Conservation (phyloP, 2,888 invertebrate species). For the Callimorpha dominula region DNA sequence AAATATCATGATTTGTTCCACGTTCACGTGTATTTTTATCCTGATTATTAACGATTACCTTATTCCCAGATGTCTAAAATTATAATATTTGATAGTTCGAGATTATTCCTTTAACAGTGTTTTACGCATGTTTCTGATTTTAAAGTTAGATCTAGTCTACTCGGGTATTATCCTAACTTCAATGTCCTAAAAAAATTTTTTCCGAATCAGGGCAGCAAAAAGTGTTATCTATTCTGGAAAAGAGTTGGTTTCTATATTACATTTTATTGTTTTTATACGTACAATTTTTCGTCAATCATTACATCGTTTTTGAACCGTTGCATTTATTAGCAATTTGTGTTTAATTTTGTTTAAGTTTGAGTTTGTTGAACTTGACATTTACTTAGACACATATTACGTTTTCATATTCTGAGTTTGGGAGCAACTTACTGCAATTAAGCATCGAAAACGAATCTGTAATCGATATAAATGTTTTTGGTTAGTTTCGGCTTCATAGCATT, state of each 20-base stretch:
- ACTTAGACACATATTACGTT: too few relatives aligned
- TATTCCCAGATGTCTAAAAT: slow-evolving; percentile 40
- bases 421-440: too few relatives aligned
- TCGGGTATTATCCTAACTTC: not conserved
- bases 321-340: not conserved
- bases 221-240: not conserved
- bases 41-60: slow-evolving; percentile 53
- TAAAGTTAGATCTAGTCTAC: not conserved
- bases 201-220: not conserved
- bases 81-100: slow-evolving; percentile 30
- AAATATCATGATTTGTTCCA: slow-evolving; percentile 50
- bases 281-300: too few relatives aligned
- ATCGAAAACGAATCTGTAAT: too few relatives aligned
- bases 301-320: too few relatives aligned
- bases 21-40: slow-evolving; percentile 53
- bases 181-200: not conserved
- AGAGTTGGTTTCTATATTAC: not conserved
- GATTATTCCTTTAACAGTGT: slow-evolving; percentile 21
- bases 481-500: too few relatives aligned
- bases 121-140: slow-evolving; percentile 8
- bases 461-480: too few relatives aligned
- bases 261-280: not conserved
- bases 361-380: too few relatives aligned
- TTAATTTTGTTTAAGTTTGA: too few relatives aligned
- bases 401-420: too few relatives aligned